Evolutionary conservation across 2,113 vertebrate species (phyloP).

Genomic region (Pterophyllum scalare): DNA sequence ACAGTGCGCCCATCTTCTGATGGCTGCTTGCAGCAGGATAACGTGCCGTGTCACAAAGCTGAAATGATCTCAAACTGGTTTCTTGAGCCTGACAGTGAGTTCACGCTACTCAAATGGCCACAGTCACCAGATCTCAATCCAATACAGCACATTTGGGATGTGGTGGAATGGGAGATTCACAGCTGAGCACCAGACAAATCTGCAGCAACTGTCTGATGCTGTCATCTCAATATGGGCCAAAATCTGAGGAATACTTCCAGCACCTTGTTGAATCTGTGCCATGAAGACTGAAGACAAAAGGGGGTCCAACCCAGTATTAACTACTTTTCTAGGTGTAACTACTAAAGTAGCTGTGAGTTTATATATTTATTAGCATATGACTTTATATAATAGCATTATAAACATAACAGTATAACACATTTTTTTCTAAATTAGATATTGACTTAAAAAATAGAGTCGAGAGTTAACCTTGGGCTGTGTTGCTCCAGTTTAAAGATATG

Average conservation of each 20-base stretch:
- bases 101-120: not conserved
- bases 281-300: not conserved
- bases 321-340: not conserved
- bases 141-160: too few relatives aligned
- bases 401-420: not conserved
- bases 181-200: not conserved
- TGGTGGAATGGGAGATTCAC: not conserved
- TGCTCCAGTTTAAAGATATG: conserved; percentile 96
- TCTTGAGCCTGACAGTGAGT: not conserved
- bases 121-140: too few relatives aligned
- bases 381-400: not conserved
- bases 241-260: not conserved
- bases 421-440: not conserved
- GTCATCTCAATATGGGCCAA: not conserved
- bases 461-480: conserved; percentile 84
- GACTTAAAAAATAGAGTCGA: not conserved
- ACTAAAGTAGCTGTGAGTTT: not conserved
- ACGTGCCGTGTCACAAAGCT: not conserved
- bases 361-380: not conserved
- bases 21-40: not conserved
- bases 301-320: not conserved
- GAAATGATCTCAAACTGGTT: not conserved
- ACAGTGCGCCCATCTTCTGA: not conserved
- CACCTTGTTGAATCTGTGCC: not conserved
- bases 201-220: not conserved